phyloP scores from a whole-genome alignment of 2,113 vertebrate species.

The Pelmatolapia mariae region DNA sequence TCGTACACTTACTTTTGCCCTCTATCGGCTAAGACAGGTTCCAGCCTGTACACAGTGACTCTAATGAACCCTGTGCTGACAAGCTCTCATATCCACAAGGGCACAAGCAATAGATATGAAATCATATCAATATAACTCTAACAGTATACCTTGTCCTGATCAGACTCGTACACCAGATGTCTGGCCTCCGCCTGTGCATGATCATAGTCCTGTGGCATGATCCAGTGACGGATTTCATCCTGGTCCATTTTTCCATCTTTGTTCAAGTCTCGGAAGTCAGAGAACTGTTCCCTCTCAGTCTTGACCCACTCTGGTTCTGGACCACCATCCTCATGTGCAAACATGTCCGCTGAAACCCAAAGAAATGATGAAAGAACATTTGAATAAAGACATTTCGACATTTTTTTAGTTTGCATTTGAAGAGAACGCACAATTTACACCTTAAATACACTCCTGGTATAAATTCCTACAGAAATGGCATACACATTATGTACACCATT shows the following conservation, averaged over 20 bases:
- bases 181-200: conserved; percentile 93
- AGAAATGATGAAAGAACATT: neutral
- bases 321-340: conserved; percentile 87
- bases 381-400: neutral
- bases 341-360: conserved; percentile 86
- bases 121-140: neutral
- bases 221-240: conserved; percentile 95
- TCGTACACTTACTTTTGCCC: neutral
- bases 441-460: neutral
- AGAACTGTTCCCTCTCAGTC: conserved; percentile 92
- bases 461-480: neutral
- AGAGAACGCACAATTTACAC: neutral
- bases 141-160: conserved; percentile 83
- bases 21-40: neutral
- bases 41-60: fast-evolving
- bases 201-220: conserved; percentile 95
- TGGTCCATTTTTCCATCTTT: conserved; percentile 95
- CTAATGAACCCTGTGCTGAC: neutral
- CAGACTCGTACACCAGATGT: conserved; percentile 92
- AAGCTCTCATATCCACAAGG: neutral
- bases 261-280: conserved; percentile 92
- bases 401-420: neutral
- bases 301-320: conserved; percentile 94
- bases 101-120: neutral
- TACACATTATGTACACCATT: neutral